Evolutionary conservation across 2,113 vertebrate species (phyloP).

Genomic region (Corythaixoides concolor): DNA sequence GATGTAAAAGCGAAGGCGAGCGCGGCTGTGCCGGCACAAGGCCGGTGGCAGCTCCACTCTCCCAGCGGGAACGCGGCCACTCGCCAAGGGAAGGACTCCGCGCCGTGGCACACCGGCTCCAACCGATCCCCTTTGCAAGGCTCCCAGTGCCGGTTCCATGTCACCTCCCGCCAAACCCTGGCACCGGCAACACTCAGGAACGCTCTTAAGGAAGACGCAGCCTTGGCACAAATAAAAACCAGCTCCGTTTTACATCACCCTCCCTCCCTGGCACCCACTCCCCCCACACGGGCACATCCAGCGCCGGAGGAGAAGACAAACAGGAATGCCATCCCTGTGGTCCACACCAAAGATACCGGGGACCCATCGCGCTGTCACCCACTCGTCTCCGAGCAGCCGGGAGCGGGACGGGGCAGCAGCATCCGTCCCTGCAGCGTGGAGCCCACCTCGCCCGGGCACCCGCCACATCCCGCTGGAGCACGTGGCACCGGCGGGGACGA

Average conservation of each 20-base stretch:
- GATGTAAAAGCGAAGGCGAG: neutral
- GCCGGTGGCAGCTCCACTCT: neutral
- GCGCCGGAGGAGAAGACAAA: neutral
- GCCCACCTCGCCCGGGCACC: neutral
- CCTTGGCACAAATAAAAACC: neutral
- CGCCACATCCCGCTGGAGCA: neutral
- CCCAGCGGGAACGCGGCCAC: neutral
- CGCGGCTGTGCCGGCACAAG: neutral
- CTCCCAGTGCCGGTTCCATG: rapidly evolving
- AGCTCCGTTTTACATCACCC: rapidly evolving
- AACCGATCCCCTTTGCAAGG: neutral
- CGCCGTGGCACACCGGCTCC: rapidly evolving
- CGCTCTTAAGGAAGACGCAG: rapidly evolving
- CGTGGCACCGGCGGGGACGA: rapidly evolving
- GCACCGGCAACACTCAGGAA: neutral
- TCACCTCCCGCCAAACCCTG: rapidly evolving
- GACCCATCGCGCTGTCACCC: neutral
- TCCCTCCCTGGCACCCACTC: neutral
- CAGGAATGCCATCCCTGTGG: rapidly evolving
- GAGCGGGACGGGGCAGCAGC: rapidly evolving
- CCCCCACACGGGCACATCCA: rapidly evolving
- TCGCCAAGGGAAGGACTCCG: neutral
- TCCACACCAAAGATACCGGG: rapidly evolving
- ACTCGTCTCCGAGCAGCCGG: neutral
- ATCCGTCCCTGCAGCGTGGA: neutral